Conservation (phyloP, 2,797 vertebrate genomes). For the Chaunax sp. region DNA sequence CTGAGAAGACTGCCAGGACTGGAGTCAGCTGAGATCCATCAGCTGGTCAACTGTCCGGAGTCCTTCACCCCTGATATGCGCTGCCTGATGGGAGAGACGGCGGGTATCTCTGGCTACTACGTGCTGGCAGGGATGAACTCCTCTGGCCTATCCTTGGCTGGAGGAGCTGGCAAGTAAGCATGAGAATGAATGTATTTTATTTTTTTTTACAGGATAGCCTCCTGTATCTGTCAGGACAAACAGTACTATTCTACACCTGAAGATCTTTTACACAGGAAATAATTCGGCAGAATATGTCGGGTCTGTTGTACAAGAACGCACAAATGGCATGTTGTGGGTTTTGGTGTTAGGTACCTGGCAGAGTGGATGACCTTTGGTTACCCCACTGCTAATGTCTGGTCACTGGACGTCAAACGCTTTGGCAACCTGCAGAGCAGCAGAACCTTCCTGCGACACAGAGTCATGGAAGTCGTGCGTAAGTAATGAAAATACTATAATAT, state of each 20-base stretch:
- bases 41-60: slow-evolving; percentile 96
- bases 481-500: slow-evolving; percentile 26
- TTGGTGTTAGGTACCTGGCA: slow-evolving; percentile 88
- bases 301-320: not conserved
- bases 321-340: slow-evolving; percentile 18
- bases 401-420: slow-evolving; percentile 95
- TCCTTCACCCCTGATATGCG: slow-evolving; percentile 98
- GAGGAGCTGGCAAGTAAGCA: slow-evolving; percentile 94
- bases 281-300: not conserved
- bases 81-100: slow-evolving; percentile 96
- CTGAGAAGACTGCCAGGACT: slow-evolving; percentile 91
- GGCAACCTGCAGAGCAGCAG: slow-evolving; percentile 96
- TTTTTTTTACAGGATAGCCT: not conserved
- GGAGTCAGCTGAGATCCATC: slow-evolving; percentile 91
- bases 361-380: slow-evolving; percentile 98
- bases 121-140: slow-evolving; percentile 98
- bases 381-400: slow-evolving; percentile 93
- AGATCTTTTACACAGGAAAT: not conserved
- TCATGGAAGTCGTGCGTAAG: slow-evolving; percentile 99
- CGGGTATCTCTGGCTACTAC: slow-evolving; percentile 88
- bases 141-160: slow-evolving; percentile 91
- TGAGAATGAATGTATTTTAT: not conserved
- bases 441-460: slow-evolving; percentile 95
- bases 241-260: not conserved
- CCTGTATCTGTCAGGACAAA: not conserved